Evolutionary conservation across 2,797 vertebrate species (phyloP), one percentile per base, ranked within the genome.

Genomic region (Acipenser oxyrinchus): DNA sequence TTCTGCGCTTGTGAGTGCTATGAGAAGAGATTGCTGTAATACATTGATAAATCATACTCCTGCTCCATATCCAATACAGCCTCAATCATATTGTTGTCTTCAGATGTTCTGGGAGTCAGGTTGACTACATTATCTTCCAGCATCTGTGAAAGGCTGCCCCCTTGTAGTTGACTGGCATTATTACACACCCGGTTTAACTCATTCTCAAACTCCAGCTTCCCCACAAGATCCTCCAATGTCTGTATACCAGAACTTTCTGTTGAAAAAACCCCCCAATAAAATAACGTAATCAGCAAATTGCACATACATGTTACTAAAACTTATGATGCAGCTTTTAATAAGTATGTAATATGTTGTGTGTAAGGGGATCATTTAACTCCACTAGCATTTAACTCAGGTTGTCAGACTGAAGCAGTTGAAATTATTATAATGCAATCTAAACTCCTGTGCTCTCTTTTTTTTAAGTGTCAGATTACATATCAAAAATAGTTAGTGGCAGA

Each of bases 201-300:
- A 51, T 70, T 77, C 64, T 73, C 68, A 66, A 73, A 77, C 72
- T 77, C 74, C 62, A 74, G 60, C 65, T 76, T 71, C 10, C 66
- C 70, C 60, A 66, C 23, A 8, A 73, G 66, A 23, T 78, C 71
- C 7, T 70, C 65, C 55, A 70, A 50, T 12, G 48, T 65, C 67
- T 72, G 60, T 13, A 55, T 57, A 37, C 18, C 59, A 57, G 58
- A 49, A 64, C 49, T 57, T 6, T 62, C 71, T 71, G 23, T 65
- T 48, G 23, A 23, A 68, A 37, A 37, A 37, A 37, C n/a, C n/a
- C n/a, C n/a, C n/a, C 23, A 37, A 37, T 2, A 37, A 37, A 37
- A 37, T 37, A 37, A 37, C 23, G 4, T 37, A 37, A 37, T 37
- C 23, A 37, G 23, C 23, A 37, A 37, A 37, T 37, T 37, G 23